Conservation (phyloP, 2,888 invertebrate genomes). For the Cantharis nigra region DNA sequence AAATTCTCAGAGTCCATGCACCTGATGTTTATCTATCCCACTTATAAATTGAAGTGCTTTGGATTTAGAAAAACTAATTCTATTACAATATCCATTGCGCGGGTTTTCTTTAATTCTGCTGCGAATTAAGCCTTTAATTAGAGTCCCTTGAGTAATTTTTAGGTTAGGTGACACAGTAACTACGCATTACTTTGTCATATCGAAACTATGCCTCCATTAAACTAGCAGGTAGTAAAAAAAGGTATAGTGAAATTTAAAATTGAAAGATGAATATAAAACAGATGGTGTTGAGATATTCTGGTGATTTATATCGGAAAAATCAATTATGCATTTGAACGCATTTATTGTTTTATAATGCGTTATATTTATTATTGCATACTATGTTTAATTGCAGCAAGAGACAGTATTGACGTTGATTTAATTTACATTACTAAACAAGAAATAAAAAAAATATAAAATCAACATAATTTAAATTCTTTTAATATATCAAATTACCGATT, state of each 20-base stretch:
- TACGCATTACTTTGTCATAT: background rate
- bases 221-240: background rate
- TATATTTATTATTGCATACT: background rate
- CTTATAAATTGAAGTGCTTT: slow-evolving; percentile 14
- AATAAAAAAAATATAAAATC: background rate
- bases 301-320: background rate
- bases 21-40: slow-evolving; percentile 40
- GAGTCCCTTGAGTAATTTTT: background rate
- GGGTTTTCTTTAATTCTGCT: background rate
- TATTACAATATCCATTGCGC: background rate
- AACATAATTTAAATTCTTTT: background rate
- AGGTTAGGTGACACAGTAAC: background rate
- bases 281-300: background rate
- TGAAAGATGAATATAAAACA: background rate
- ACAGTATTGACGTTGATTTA: background rate
- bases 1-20: slow-evolving; percentile 47
- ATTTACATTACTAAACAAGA: background rate
- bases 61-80: slow-evolving; percentile 6
- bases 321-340: background rate
- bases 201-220: background rate
- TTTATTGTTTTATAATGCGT: background rate
- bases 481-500: background rate
- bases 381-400: background rate
- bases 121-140: background rate
- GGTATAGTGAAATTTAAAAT: background rate